A percentile compares a stretch with the other conserved stretches of the same genome.
Evolutionary conservation across 2,888 invertebrate species (phyloP).

Genomic region (Metalampra italica): DNA sequence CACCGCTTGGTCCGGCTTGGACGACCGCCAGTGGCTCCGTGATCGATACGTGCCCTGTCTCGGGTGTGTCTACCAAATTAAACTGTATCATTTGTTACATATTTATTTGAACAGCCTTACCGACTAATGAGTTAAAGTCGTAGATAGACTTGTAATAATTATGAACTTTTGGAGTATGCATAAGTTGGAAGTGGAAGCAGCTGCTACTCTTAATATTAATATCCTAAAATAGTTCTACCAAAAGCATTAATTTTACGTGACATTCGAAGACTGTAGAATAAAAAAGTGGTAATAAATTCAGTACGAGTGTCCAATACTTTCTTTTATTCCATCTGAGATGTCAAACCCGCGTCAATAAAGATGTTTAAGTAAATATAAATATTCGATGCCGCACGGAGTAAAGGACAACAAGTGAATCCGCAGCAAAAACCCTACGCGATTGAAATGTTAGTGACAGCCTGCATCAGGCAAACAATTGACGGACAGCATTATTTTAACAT

Average conservation of each 20-base stretch:
- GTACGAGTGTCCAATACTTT: conserved; percentile 41
- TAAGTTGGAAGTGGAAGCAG: too few species aligned
- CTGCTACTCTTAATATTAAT: too few species aligned
- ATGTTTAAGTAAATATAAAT: conserved; percentile 73
- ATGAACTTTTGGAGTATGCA: neutral
- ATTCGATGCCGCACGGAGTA: conserved; percentile 58
- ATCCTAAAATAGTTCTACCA: conserved; percentile 9
- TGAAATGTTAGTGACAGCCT: conserved; percentile 75
- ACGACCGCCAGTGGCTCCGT: conserved; percentile 63
- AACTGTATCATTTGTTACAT: conserved; percentile 73
- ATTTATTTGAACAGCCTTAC: conserved; percentile 61
- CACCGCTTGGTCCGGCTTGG: conserved; percentile 73
- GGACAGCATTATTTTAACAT: conserved; percentile 74
- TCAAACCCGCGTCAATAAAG: conserved; percentile 72
- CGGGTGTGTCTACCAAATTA: conserved; percentile 75
- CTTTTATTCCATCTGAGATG: conserved; percentile 52
- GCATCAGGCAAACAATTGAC: conserved; percentile 74
- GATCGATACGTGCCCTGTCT: conserved; percentile 71
- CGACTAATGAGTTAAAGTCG: conserved; percentile 51
- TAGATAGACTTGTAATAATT: neutral
- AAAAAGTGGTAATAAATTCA: conserved; percentile 44
- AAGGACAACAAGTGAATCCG: conserved; percentile 54
- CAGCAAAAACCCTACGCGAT: conserved; percentile 67
- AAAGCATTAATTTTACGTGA: conserved; percentile 15
- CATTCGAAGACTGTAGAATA: conserved; percentile 19